Conservation (phyloP, 2,113 vertebrate genomes). For the Poecilia latipinna region DNA sequence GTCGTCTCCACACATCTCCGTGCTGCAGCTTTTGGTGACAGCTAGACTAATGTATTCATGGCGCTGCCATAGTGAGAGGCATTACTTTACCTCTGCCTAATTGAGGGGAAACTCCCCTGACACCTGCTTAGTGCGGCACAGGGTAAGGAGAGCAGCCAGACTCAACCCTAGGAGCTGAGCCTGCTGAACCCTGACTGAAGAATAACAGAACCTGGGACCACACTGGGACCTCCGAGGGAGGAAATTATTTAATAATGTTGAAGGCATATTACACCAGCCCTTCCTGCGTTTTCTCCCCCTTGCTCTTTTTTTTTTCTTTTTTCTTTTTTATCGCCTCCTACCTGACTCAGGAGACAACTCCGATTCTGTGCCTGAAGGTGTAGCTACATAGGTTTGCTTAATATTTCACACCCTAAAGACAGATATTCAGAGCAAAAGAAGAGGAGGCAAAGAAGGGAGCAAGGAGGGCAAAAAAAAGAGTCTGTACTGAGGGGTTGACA, state of each 20-base stretch:
- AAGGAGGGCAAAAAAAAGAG: conserved; percentile 29
- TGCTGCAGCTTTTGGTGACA: conserved; percentile 63
- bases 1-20: conserved; percentile 43
- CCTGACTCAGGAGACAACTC: conserved; percentile 46
- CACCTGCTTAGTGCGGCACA: conserved; percentile 71
- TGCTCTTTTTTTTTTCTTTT: conserved; percentile 6
- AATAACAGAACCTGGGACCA: conserved; percentile 67
- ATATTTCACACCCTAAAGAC: conserved; percentile 75
- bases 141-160: conserved; percentile 48
- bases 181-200: conserved; percentile 74
- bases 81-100: conserved; percentile 83
- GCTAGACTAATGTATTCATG: conserved; percentile 77
- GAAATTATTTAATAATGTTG: conserved; percentile 77
- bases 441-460: conserved; percentile 43
- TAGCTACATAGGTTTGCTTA: conserved; percentile 76
- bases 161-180: conserved; percentile 59
- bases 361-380: conserved; percentile 63
- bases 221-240: conserved; percentile 59
- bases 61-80: conserved; percentile 61
- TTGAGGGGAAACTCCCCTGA: conserved; percentile 82
- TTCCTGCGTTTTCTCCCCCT: conserved; percentile 34
- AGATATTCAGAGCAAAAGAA: conserved; percentile 37
- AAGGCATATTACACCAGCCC: conserved; percentile 64
- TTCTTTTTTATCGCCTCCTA: conserved; percentile 37
- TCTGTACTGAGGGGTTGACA: conserved; percentile 69